Percentiles rank a stretch among this genome's conserved stretches.
Evolutionary conservation across 2,797 vertebrate species (phyloP).

Genomic region (Phalanger gymnotis): DNA sequence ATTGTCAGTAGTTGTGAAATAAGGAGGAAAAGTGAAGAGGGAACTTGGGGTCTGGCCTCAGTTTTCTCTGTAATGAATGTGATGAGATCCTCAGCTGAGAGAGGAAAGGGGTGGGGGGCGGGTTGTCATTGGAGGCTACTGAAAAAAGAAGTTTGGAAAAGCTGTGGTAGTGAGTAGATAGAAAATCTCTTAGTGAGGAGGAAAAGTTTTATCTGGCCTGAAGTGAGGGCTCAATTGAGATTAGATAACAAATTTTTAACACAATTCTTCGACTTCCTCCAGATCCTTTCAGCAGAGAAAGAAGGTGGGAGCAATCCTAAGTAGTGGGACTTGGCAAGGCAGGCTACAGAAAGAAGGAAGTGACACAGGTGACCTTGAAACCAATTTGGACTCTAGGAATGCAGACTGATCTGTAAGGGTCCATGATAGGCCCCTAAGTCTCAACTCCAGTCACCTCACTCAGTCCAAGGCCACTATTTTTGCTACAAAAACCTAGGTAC

Average conservation of each 20-base stretch:
- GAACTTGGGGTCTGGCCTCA: not conserved
- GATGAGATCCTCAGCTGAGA: not conserved
- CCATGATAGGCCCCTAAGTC: not conserved
- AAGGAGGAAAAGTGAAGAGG: not conserved
- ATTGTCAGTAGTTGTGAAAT: not conserved
- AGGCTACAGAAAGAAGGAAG: not conserved
- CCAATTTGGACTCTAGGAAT: not conserved
- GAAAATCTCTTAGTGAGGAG: not conserved
- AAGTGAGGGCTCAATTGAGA: not conserved
- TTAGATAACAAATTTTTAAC: not conserved
- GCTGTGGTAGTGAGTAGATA: not conserved
- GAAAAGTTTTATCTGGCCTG: not conserved
- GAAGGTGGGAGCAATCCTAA: not conserved
- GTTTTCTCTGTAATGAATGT: not conserved
- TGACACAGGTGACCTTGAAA: not conserved
- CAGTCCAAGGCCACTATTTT: not conserved
- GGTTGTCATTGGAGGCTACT: not conserved
- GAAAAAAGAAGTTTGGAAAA: not conserved
- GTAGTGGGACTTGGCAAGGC: not conserved
- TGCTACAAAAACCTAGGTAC: not conserved
- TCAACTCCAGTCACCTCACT: not conserved
- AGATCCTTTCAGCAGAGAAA: not conserved
- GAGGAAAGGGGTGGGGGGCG: too few species aligned
- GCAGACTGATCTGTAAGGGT: not conserved
- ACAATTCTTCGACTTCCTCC: not conserved